A percentile compares a stretch with the other conserved stretches of the same genome.
Evolutionary conservation across 2,888 invertebrate genomes (phyloP).

Genomic region (Megamerina dolium): DNA sequence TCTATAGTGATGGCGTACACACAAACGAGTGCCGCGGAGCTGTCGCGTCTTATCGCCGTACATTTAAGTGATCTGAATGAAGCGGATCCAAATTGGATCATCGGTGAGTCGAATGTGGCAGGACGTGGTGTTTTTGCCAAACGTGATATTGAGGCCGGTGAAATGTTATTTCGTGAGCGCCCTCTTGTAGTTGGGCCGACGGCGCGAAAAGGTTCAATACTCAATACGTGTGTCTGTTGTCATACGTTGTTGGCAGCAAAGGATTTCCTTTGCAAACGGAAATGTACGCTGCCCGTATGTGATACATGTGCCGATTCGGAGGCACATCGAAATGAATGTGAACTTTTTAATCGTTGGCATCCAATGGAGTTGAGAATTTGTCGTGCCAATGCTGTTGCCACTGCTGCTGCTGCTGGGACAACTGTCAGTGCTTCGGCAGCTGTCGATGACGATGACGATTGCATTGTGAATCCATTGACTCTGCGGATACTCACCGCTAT

Average conservation of each 20-base stretch:
- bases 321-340: conserved; percentile 61
- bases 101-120: conserved; percentile 57
- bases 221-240: conserved; percentile 62
- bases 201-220: conserved; percentile 51
- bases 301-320: conserved; percentile 56
- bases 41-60: conserved; percentile 41
- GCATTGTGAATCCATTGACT: conserved; percentile 35
- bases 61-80: conserved; percentile 41
- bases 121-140: conserved; percentile 69
- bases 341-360: conserved; percentile 55
- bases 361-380: conserved; percentile 52
- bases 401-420: background rate
- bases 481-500: conserved; percentile 43
- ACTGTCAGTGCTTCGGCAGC: background rate
- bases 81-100: conserved; percentile 53
- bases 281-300: conserved; percentile 67
- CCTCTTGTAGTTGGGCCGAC: conserved; percentile 68
- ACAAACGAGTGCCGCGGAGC: too few species aligned
- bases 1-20: background rate
- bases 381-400: background rate
- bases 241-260: conserved; percentile 50
- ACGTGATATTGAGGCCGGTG: conserved; percentile 60
- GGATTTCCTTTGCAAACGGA: conserved; percentile 53
- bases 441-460: conserved; percentile 2
- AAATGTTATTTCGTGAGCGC: conserved; percentile 64